Base-by-base conservation (phyloP, 2,888 invertebrate species). In the Tetragonula carbonaria region DNA sequence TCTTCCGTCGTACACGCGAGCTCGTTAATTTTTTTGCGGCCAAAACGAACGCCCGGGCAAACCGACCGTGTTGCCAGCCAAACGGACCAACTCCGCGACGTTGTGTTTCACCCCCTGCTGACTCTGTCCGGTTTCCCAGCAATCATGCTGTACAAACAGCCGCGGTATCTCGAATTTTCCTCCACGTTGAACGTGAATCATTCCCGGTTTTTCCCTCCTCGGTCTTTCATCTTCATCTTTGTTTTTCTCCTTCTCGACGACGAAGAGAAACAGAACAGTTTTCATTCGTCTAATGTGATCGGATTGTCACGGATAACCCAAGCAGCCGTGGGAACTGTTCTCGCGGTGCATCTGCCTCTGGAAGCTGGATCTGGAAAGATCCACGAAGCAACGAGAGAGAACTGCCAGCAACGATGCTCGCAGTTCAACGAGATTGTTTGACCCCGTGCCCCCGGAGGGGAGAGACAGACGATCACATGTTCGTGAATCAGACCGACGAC, bases 1-100 rank as follows among this genome's bases (percentile, higher is more conserved):
- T 87, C 82, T 86, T 75, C 74, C 73, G 38, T 51, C 74, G 74
- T 82, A 80, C 88, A 88, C 87, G 88, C 89, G 62, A 88, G 83
- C 81, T 89, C 87, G 85, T 89, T 89, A 87, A 88, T 89, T 89
- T 90, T 86, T 83, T 73, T 65, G 33, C 38, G 16, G 21, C 16
- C 57, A 18, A 1, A 82, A 82, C 18, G 68, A 73, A 71, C 79
- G 75, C 16, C 53, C 28, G 59, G 63, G 57, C 45, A 33, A 55
- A 67, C 57, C 78, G 62, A 28, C 28, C 28, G 28, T 28, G 28
- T 28, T 28, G 28, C 28, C 57, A 50, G 33, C 50, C 74, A 65
- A 79, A 67, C 79, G 71, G 65, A 71, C 59, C 75, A n/a, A 45
- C 62, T 57, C 21, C 50, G 57, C n/a, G 73, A 76, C 71, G 71